phyloP scores from a whole-genome alignment of 2,888 invertebrate species.

The Hofmannophila pseudospretella region DNA sequence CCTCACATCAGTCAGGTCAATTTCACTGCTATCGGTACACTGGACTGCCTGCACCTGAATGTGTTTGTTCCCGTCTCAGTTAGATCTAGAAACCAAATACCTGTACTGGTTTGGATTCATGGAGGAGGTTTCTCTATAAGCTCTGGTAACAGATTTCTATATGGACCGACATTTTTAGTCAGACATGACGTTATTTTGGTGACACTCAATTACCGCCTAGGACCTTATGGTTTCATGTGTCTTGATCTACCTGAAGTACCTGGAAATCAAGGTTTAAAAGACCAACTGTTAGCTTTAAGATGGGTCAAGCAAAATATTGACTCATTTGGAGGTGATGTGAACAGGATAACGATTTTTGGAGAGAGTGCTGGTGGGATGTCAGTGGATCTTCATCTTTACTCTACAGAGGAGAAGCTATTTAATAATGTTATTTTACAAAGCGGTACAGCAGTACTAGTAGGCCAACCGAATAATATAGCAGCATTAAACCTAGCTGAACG shows the following conservation, averaged over 20 bases:
- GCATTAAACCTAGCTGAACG: conserved; percentile 33
- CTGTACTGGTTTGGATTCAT: conserved; percentile 45
- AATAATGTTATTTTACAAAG: conserved; percentile 41
- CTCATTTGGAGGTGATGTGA: conserved; percentile 44
- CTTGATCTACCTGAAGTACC: conserved; percentile 37
- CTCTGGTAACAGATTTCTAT: conserved; percentile 20
- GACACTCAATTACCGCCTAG: conserved; percentile 40
- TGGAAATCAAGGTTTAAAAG: conserved; percentile 53
- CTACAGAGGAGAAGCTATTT: conserved; percentile 31
- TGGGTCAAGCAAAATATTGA: conserved; percentile 47
- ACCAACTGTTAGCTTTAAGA: conserved; percentile 39
- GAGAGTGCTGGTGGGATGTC: conserved; percentile 42
- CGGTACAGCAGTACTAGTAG: conserved; percentile 29
- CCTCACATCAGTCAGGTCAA: conserved; percentile 36
- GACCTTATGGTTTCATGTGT: conserved; percentile 55
- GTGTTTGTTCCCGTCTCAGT: conserved; percentile 38
- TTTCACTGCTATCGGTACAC: conserved; percentile 22
- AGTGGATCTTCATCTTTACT: conserved; percentile 41
- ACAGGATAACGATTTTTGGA: conserved; percentile 42
- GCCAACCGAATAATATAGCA: conserved; percentile 26
- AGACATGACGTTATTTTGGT: conserved; percentile 44
- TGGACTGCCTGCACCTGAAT: conserved; percentile 42
- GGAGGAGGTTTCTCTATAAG: conserved; percentile 40
- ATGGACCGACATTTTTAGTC: conserved; percentile 38
- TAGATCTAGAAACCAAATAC: conserved; percentile 26